Base-by-base conservation (phyloP, 2,113 vertebrate species). In the Probosciger aterrimus region DNA sequence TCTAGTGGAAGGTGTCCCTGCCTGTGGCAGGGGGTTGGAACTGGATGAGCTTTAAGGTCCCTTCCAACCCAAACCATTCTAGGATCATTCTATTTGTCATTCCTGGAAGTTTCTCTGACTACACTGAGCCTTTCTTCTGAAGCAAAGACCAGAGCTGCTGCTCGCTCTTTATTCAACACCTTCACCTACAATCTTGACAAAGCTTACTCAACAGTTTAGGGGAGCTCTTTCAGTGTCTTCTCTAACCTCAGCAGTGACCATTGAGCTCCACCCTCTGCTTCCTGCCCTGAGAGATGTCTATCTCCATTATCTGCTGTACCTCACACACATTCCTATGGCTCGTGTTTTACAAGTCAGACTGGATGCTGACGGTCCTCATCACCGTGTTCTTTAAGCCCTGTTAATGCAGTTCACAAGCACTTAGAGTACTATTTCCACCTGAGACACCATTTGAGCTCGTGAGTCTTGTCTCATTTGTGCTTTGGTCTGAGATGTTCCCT, bases 261-360 rank as follows among this genome's bases (percentile, higher is more conserved):
- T 0, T 3, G 70, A 52, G 53, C 49, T 86, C 27, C 69, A 8
- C 22, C 55, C 14, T 39, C 23, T 65, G 33, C 64, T 9, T 78
- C 62, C 70, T 4, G 7, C 30, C 5, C 7, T 0, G 19, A 12
- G 41, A 37, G 59, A 7, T 64, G 47, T 33, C 52, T 20, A 0
- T 73, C 62, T 60, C 10, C 0, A 13, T 33, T 35, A 28, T 30
- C 25, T 80, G 73, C 73, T 50, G 62, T 2, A 44, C 63, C 80
- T 86, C 73, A 41, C 3, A 1, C 3, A 1, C 41, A 4, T 59
- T 31, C 87, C 9, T 25, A 2, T 3, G 18, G 2, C 69, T 35
- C 2, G 1, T 44, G 85, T 63, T 76, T 25, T 28, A 9, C 82
- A 24, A 49, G 81, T 88, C 78, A 10, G 70, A 50, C 70, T 14